Base-by-base conservation (phyloP, 2,113 vertebrate genomes). In the Trematomus loennbergii region DNA sequence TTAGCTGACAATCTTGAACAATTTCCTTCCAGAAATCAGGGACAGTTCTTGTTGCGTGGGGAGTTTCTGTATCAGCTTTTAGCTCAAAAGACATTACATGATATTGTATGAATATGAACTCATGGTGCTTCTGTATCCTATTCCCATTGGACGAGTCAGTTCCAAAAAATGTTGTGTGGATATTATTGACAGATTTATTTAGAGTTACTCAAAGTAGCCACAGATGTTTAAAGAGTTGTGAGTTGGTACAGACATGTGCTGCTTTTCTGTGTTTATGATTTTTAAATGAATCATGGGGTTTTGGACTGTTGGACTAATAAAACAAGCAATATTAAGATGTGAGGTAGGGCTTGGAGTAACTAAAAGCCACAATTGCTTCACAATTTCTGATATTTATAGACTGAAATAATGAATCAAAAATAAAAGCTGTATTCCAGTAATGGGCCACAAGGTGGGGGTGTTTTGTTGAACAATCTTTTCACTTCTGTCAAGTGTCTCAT, bases 121-220 rank as follows among this genome's bases (percentile, higher is more conserved):
- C 1, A 54, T 59, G 72, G 87, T 87, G 84, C 81, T 83, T 29
- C 20, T 67, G 18, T 43, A 4, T 36, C 25, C 43, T 62, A n/a
- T 71, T 46, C 11, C 15, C 1, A 0, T n/a, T 18, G 2, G 6
- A 48, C 9, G 16, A 87, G 66, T 12, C 53, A 25, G 64, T 45
- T 84, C 58, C 63, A 72, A 66, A 43, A 29, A 0, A 29, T 29
- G 3, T 29, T 29, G 29, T 29, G 29, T 29, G 29, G 29, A 29
- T 29, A 29, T 40, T 40, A 40, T 40, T 40, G 8, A 40, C 36
- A 7, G 36, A 40, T 40, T 8, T 40, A 40, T 40, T 40, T 40
- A 40, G 36, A 40, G 8, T 40, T 8, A 40, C 5, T 40, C 8
- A 40, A 40, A 40, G 36, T 40, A 40, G 36, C 36, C 36, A 40